phyloP scores from a whole-genome alignment of 2,113 vertebrate genomes.

The Tretioscincus oriximinensis region DNA sequence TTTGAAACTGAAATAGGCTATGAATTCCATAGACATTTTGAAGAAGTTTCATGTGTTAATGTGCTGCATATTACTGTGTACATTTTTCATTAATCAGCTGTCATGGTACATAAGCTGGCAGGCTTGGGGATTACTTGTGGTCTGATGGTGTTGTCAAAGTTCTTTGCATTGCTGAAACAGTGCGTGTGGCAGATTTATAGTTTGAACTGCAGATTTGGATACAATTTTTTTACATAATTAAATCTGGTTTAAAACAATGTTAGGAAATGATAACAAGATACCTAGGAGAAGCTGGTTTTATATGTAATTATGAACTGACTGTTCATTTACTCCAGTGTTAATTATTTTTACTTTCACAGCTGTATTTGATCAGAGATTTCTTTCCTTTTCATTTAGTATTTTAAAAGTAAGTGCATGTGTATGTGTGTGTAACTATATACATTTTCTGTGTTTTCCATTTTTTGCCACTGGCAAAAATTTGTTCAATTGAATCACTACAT shows the following conservation, averaged over 20 bases:
- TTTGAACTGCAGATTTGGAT: neutral
- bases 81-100: neutral
- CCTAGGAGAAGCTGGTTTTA: neutral
- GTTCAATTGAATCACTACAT: too few relatives aligned
- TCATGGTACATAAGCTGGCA: neutral
- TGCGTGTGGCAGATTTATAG: neutral
- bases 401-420: neutral
- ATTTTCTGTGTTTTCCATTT: conserved; percentile 21
- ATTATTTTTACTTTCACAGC: neutral
- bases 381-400: too few relatives aligned
- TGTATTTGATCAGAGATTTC: neutral
- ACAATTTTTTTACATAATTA: neutral
- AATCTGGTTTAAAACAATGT: neutral
- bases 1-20: neutral
- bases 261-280: neutral
- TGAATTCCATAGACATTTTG: neutral
- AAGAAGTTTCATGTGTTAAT: neutral
- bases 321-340: neutral
- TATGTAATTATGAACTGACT: neutral
- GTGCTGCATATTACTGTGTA: neutral
- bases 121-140: too few relatives aligned
- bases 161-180: neutral
- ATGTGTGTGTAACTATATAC: conserved; percentile 34
- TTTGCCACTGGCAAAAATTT: too few relatives aligned
- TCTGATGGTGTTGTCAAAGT: neutral